Conservation (phyloP, 1,140 invertebrate species). For the Calephelis virginiensis region DNA sequence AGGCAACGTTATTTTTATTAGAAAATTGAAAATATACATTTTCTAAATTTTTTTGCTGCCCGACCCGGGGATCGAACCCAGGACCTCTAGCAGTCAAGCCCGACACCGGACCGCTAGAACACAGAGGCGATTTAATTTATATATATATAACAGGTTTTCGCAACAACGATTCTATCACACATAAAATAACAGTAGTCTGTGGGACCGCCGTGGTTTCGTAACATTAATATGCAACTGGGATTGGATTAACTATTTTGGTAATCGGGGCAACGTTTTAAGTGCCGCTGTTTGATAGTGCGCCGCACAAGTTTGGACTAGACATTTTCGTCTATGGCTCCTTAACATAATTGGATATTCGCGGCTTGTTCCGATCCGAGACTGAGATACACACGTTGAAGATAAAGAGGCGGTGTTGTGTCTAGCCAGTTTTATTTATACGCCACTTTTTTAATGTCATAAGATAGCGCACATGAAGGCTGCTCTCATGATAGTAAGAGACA, state of each 20-base stretch:
- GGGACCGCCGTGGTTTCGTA: conserved; percentile 24
- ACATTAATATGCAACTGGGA: conserved; percentile 59
- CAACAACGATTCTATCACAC: too few relatives aligned
- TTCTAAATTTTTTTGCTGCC: too few relatives aligned
- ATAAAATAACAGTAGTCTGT: neutral
- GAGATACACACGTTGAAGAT: conserved; percentile 43
- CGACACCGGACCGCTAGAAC: too few relatives aligned
- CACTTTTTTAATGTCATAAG: conserved; percentile 49
- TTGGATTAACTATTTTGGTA: conserved; percentile 45
- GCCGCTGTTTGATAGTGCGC: conserved; percentile 36
- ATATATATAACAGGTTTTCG: too few relatives aligned
- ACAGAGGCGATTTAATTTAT: too few relatives aligned
- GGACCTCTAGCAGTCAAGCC: too few relatives aligned
- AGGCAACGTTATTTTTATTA: too few relatives aligned
- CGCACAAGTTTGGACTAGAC: conserved; percentile 40
- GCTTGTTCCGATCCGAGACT: conserved; percentile 48
- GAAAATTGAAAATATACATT: too few relatives aligned
- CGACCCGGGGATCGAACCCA: too few relatives aligned
- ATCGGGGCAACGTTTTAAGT: conserved; percentile 43
- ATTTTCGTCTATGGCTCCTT: conserved; percentile 39
- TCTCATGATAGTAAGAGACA: too few relatives aligned
- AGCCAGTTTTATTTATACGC: conserved; percentile 59
- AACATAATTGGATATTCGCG: conserved; percentile 59
- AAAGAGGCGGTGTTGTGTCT: conserved; percentile 28
- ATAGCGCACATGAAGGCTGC: too few relatives aligned